Conservation (phyloP, 2,888 invertebrate species). For the Mellilla xanthometata region DNA sequence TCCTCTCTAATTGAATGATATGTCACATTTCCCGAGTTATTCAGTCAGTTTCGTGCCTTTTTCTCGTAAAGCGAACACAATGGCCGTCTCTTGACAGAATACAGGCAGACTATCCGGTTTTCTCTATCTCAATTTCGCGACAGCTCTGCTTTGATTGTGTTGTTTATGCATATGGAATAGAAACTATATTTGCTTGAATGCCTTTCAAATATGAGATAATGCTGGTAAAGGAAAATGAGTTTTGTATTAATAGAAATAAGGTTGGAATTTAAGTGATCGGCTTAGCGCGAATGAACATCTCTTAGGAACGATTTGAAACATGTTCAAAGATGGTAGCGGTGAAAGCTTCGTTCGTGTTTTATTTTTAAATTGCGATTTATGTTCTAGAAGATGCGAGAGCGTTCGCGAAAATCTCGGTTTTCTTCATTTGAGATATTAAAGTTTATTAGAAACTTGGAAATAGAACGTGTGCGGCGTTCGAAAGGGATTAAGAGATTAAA, state of each 20-base stretch:
- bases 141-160: slow-evolving; percentile 38
- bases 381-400: slow-evolving; percentile 46
- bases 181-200: slow-evolving; percentile 29
- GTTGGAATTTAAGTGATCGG: slow-evolving; percentile 35
- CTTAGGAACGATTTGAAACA: slow-evolving; percentile 70
- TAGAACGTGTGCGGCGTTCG: slow-evolving; percentile 35
- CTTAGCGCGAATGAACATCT: slow-evolving; percentile 37
- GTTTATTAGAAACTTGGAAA: slow-evolving; percentile 42
- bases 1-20: neutral
- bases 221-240: slow-evolving; percentile 20
- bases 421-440: slow-evolving; percentile 43
- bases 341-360: slow-evolving; percentile 68
- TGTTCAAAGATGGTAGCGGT: slow-evolving; percentile 67
- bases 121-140: slow-evolving; percentile 50
- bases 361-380: slow-evolving; percentile 74
- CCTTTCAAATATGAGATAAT: slow-evolving; percentile 18
- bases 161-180: slow-evolving; percentile 35
- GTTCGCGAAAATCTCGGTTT: slow-evolving; percentile 37
- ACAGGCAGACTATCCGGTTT: slow-evolving; percentile 33
- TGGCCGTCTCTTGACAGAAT: slow-evolving; percentile 1
- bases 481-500: slow-evolving; percentile 23
- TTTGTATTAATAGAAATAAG: slow-evolving; percentile 21
- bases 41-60: neutral
- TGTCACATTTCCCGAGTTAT: neutral
- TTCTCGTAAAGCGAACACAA: neutral